Evolutionary conservation across 2,113 vertebrate species (phyloP).

Genomic region (Neoarius graeffei): DNA sequence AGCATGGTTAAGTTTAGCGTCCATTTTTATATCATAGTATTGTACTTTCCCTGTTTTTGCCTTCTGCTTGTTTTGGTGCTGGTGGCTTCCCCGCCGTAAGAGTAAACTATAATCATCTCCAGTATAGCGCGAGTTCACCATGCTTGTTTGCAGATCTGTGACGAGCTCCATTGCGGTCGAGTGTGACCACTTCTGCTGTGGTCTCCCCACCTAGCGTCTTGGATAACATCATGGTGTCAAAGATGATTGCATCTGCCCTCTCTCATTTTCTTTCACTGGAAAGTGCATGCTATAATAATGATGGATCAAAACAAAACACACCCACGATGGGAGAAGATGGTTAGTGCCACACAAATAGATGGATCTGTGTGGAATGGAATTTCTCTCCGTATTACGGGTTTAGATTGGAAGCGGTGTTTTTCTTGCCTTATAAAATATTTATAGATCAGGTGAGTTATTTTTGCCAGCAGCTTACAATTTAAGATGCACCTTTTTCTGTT

Average conservation of each 20-base stretch:
- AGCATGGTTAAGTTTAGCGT: neutral
- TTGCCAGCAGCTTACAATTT: neutral
- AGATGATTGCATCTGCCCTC: conserved; percentile 8
- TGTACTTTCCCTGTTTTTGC: neutral
- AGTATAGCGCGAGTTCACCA: neutral
- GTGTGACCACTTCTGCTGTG: conserved; percentile 25
- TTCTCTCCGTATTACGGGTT: neutral
- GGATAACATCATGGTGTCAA: conserved; percentile 20
- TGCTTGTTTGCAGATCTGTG: conserved; percentile 1
- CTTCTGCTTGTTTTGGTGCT: neutral
- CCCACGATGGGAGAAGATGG: neutral
- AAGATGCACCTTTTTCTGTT: neutral
- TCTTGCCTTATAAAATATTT: neutral
- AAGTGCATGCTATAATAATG: conserved; percentile 19
- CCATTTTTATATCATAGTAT: neutral
- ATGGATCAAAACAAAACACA: conserved; percentile 37
- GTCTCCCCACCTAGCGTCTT: conserved; percentile 13
- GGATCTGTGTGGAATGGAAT: neutral
- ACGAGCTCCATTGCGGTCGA: neutral
- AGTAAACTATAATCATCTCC: conserved; percentile 18
- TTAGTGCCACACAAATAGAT: conserved; percentile 17
- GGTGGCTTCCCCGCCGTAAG: neutral
- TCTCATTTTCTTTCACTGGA: conserved; percentile 24
- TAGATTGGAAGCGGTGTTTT: neutral
- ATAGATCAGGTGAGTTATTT: neutral